These are phyloP conservation scores for Acanthaster planci DNA, from an alignment of 35 echinoderm and acorn worm species.

Conservation along the genomic window DNA sequence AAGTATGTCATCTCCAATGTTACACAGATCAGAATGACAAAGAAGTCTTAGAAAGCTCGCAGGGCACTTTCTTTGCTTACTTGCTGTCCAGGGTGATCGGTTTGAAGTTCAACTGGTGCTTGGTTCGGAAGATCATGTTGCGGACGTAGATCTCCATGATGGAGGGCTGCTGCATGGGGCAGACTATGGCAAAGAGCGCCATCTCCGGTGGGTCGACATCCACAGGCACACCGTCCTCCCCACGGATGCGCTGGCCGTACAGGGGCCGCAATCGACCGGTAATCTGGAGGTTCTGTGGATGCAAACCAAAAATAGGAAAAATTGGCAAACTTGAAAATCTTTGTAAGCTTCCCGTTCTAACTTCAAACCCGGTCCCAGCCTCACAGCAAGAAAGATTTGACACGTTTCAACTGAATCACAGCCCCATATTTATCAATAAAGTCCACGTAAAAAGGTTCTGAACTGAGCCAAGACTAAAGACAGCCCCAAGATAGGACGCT, in stretches of 20 bases:
- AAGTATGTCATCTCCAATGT: too few relatives aligned
- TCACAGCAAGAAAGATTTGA: too few relatives aligned
- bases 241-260: conserved; percentile 68
- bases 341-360: too few relatives aligned
- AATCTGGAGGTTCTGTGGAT: conserved; percentile 78
- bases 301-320: too few relatives aligned
- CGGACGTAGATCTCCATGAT: conserved; percentile 91
- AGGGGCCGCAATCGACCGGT: conserved; percentile 73
- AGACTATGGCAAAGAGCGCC: conserved; percentile 77
- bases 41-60: neutral
- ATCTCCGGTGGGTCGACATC: conserved; percentile 79
- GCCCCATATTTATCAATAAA: too few relatives aligned
- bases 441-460: too few relatives aligned
- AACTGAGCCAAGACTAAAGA: too few relatives aligned
- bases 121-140: conserved; percentile 96
- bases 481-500: too few relatives aligned
- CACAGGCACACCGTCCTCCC: conserved; percentile 73
- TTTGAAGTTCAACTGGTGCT: conserved; percentile 91
- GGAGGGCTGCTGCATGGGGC: conserved; percentile 82
- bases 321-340: too few relatives aligned
- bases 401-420: too few relatives aligned
- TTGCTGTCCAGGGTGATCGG: conserved; percentile 71
- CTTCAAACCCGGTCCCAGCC: too few relatives aligned
- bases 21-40: neutral
- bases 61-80: conserved; percentile 40